Evolutionary conservation across 2,113 vertebrate species (phyloP), one percentile per base, ranked within the genome.

Genomic region (Salminus brasiliensis): DNA sequence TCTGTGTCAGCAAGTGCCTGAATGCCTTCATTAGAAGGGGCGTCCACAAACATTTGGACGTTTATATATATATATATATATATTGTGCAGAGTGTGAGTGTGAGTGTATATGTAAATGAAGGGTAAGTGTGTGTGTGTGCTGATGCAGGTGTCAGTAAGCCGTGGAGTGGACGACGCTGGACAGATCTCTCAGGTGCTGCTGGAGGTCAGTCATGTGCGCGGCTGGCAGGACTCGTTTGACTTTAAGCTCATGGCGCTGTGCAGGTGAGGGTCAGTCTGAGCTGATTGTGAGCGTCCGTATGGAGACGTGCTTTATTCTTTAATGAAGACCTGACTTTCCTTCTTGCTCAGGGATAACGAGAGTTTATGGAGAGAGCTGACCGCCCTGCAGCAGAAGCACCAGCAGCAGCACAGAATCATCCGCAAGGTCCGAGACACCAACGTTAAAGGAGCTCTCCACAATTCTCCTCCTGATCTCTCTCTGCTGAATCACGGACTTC

Each of bases 401-500:
- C 78, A 84, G 8, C 82, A 87, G 29, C 86, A 86, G 8, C 84
- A 85, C 76, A 79, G 81, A 60, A 60, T 86, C 41, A 83, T 85
- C 53, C 76, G 69, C 16, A 86, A 87, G 78, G 86, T 87, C 39
- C 30, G 25, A 30, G 1, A 49, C 32, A 68, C 7, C 34, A 13
- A 5, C 11, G 34, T 36, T 36, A 36, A 36, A 36, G 34, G 34
- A 36, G 3, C 34, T 3, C 34, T 36, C 3, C 34, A 36, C 34
- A 4, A 8, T 36, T 36, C 8, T 36, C 8, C 3, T 36, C 34
- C 34, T 4, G 34, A 36, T 3, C 3, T 8, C 34, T 8, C 8
- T 4, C 8, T 36, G 8, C 34, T 4, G 34, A 36, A 36, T 4
- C 34, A 4, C 34, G n/a, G n/a, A n/a, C n/a, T n/a, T n/a, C n/a